Evolutionary conservation across 35 echinoderm and acorn worm species (phyloP).

Genomic region (Acanthaster planci): DNA sequence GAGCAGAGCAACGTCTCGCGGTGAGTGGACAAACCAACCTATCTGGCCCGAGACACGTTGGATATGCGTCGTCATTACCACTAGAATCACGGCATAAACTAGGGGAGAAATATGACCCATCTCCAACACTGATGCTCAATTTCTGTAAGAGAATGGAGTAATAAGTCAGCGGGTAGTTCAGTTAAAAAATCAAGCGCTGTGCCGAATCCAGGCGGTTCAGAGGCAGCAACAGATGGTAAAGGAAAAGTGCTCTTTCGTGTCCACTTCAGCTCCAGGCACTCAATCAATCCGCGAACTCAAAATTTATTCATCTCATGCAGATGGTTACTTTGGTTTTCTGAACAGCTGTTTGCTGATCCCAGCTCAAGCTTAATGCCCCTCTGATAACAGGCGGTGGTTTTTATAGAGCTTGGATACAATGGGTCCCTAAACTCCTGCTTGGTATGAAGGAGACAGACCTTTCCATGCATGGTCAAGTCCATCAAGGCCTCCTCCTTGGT

Average conservation of each 20-base stretch:
- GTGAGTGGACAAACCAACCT: background rate
- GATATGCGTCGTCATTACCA: too few relatives aligned
- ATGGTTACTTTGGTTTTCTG: background rate
- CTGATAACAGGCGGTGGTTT: slow-evolving; percentile 1
- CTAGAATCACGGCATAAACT: too few relatives aligned
- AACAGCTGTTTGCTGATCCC: slow-evolving; percentile 2
- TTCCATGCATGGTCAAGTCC: slow-evolving; percentile 18
- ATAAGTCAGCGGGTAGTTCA: too few relatives aligned
- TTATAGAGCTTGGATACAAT: background rate
- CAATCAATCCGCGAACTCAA: background rate
- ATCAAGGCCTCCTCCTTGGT: background rate
- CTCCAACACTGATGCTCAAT: too few relatives aligned
- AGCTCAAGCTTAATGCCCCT: background rate
- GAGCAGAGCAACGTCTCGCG: background rate
- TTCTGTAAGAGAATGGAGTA: too few relatives aligned
- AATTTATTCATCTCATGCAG: background rate
- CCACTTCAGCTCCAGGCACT: too few relatives aligned
- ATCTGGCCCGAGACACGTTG: too few relatives aligned
- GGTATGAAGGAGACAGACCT: background rate
- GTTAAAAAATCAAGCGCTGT: too few relatives aligned
- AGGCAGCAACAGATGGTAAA: too few relatives aligned
- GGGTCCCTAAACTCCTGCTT: background rate
- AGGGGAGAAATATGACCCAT: too few relatives aligned
- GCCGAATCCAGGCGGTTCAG: too few relatives aligned
- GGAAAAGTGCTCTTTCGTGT: too few relatives aligned